Percentiles rank a stretch among this genome's conserved stretches.
These are phyloP conservation scores for Dromococcyx pavoninus DNA, from an alignment of 2,797 vertebrate species.

Conservation along the genomic window DNA sequence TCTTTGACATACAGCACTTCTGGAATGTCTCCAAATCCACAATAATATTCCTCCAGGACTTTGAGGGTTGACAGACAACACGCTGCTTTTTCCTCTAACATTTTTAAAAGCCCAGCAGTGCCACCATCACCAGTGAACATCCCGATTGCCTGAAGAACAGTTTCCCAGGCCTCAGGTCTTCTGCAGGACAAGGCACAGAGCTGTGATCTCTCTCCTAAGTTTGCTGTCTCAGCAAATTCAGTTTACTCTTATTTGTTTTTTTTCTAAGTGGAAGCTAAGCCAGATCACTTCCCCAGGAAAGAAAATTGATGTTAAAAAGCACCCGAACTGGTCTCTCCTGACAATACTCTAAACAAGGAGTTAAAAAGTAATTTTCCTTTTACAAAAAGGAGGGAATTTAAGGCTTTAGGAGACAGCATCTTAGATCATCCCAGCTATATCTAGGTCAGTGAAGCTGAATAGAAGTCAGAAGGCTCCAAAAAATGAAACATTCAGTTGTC, in stretches of 20 bases:
- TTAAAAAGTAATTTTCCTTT: slow-evolving; percentile 35
- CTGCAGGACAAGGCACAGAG: not conserved
- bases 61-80: not conserved
- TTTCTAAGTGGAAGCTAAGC: not conserved
- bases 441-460: slow-evolving; percentile 51
- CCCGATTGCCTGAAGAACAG: not conserved
- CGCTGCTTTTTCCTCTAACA: not conserved
- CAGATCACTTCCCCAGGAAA: not conserved
- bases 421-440: slow-evolving; percentile 43
- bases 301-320: not conserved
- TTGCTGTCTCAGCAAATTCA: not conserved
- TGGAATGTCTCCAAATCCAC: not conserved
- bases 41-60: not conserved
- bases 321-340: not conserved
- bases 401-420: slow-evolving; percentile 23
- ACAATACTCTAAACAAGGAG: slow-evolving; percentile 24
- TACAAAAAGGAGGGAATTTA: not conserved
- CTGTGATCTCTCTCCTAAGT: not conserved
- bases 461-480: slow-evolving; percentile 28
- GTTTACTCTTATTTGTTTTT: not conserved
- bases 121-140: not conserved
- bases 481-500: slow-evolving; percentile 16
- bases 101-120: not conserved
- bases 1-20: not conserved
- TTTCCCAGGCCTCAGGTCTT: not conserved